Evolutionary conservation across 2,113 vertebrate species (phyloP).

Genomic region (Vulpes vulpes): DNA sequence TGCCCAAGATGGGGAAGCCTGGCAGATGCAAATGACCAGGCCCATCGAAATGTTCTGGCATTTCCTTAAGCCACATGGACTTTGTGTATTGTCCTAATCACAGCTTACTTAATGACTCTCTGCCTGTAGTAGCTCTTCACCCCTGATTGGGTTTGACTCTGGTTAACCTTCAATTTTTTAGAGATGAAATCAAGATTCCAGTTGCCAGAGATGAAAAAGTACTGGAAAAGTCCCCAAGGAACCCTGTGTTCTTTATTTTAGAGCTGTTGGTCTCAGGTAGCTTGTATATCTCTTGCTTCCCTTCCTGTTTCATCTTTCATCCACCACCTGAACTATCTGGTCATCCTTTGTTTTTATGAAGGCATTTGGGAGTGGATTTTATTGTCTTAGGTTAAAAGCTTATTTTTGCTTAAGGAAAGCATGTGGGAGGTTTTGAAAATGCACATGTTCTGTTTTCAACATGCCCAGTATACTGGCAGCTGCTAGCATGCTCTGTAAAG

Average conservation of each 20-base stretch:
- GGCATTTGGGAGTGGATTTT: not conserved
- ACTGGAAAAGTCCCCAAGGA: not conserved
- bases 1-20: not conserved
- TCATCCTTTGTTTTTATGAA: not conserved
- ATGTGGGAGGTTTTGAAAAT: not conserved
- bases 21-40: not conserved
- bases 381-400: slow-evolving; percentile 9
- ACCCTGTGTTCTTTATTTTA: not conserved
- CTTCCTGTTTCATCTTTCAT: not conserved
- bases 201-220: not conserved
- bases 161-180: not conserved
- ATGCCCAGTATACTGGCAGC: not conserved
- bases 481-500: not conserved
- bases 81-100: not conserved
- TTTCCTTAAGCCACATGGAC: not conserved
- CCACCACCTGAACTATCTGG: fast-evolving
- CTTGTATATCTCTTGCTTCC: not conserved
- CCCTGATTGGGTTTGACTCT: not conserved
- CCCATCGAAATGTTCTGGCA: fast-evolving
- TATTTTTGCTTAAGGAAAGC: not conserved
- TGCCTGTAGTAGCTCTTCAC: not conserved
- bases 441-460: not conserved
- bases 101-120: not conserved
- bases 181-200: not conserved
- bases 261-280: not conserved